Evolutionary conservation across 2,888 invertebrate genomes (phyloP).

Genomic region (Seira ritae): DNA sequence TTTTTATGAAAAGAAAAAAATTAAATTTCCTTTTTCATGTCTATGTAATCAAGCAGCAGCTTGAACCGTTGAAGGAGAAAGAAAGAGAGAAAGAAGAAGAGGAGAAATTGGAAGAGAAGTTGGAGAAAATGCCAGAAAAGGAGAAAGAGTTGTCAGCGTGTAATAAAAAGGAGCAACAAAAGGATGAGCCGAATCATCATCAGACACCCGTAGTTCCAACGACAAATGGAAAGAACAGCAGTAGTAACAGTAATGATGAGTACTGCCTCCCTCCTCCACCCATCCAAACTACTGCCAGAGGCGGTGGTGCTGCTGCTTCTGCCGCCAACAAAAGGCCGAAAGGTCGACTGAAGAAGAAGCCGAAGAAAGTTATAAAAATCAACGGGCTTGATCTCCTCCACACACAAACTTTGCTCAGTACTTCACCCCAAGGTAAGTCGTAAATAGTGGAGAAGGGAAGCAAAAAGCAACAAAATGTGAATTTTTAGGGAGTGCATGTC

Average conservation of each 20-base stretch:
- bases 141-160: slow-evolving; percentile 22
- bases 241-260: slow-evolving; percentile 38
- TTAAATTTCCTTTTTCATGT: background rate
- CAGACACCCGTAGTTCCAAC: background rate
- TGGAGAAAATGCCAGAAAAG: slow-evolving; percentile 30
- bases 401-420: slow-evolving; percentile 91
- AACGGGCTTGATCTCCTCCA: slow-evolving; percentile 92
- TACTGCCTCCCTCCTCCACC: slow-evolving; percentile 70
- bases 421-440: slow-evolving; percentile 83
- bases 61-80: slow-evolving; percentile 50
- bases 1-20: background rate
- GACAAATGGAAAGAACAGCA: slow-evolving; percentile 43
- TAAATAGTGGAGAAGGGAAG: background rate
- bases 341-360: slow-evolving; percentile 61
- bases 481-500: too few relatives aligned
- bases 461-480: too few relatives aligned
- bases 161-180: background rate
- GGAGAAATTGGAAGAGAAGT: slow-evolving; percentile 53
- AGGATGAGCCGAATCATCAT: slow-evolving; percentile 24
- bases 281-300: slow-evolving; percentile 70
- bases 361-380: slow-evolving; percentile 81
- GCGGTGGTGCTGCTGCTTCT: slow-evolving; percentile 76
- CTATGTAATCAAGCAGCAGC: slow-evolving; percentile 21
- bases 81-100: slow-evolving; percentile 38
- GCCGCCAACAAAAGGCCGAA: slow-evolving; percentile 80